Evolutionary conservation across 2,113 vertebrate genomes (phyloP).

Genomic region (Chaetodon trifascialis): DNA sequence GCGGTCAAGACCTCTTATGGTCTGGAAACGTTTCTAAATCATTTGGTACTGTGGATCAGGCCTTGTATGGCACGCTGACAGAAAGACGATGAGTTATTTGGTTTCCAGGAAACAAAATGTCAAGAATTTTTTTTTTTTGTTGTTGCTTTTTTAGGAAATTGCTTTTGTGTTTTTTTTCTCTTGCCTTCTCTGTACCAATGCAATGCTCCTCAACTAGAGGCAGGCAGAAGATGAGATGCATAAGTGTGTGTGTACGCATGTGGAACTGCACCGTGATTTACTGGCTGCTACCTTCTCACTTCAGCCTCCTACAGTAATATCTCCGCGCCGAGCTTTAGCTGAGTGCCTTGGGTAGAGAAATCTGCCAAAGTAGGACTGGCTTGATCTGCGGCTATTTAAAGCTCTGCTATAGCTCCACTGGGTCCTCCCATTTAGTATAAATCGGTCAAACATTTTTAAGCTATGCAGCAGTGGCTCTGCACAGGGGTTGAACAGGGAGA

Average conservation of each 20-base stretch:
- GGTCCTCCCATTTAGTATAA: constrained; percentile 56
- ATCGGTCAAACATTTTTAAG: constrained; percentile 70
- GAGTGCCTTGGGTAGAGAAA: constrained; percentile 31
- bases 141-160: neutral
- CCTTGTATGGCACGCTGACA: constrained; percentile 35
- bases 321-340: constrained; percentile 49
- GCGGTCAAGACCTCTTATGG: constrained; percentile 57
- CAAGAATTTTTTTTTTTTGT: neutral
- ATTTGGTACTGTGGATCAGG: constrained; percentile 24
- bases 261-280: constrained; percentile 37
- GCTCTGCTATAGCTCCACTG: constrained; percentile 61
- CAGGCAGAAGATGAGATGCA: neutral
- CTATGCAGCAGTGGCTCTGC: constrained; percentile 44
- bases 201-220: neutral
- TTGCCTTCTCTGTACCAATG: neutral
- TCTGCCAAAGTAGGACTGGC: constrained; percentile 72
- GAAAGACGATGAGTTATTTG: constrained; percentile 6
- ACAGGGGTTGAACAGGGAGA: constrained; percentile 5
- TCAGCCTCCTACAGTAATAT: constrained; percentile 19
- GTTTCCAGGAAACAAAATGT: constrained; percentile 6
- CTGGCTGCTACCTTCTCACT: constrained; percentile 22
- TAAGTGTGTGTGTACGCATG: constrained; percentile 6
- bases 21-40: constrained; percentile 64
- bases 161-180: neutral
- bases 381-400: constrained; percentile 76